Percentiles rank a stretch among this genome's conserved stretches.
Evolutionary conservation across 2,888 invertebrate species (phyloP).

Genomic region (Euplexia lucipara): DNA sequence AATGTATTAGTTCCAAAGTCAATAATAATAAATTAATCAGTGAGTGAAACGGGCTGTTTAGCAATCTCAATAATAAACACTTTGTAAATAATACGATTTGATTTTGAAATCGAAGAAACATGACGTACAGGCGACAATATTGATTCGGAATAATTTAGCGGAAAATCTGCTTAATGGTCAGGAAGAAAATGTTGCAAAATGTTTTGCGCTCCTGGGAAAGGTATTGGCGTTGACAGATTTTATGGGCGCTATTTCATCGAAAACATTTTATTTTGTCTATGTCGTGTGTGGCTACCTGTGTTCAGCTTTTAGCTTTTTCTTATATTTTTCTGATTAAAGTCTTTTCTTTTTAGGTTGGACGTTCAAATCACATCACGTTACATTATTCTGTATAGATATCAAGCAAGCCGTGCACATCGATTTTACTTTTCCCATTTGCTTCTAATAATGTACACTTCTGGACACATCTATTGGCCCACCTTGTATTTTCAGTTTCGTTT

Average conservation of each 20-base stretch:
- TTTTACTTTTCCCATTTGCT: no score
- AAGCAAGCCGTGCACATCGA: no score
- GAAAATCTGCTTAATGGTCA: conserved; percentile 54
- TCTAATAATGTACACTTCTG: no score
- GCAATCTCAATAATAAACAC: conserved; percentile 51
- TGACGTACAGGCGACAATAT: conserved; percentile 42
- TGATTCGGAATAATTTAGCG: conserved; percentile 57
- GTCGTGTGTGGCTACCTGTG: neutral
- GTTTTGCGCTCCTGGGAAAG: conserved; percentile 26
- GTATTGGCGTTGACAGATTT: conserved; percentile 7
- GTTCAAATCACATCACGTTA: neutral
- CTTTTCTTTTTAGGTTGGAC: neutral
- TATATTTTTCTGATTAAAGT: neutral
- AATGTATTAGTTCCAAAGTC: conserved; percentile 65
- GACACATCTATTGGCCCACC: no score
- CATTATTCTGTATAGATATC: neutral
- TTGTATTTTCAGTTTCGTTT: no score
- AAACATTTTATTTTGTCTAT: conserved; percentile 3
- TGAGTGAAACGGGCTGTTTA: conserved; percentile 58
- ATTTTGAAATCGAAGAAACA: conserved; percentile 41
- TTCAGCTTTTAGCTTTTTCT: neutral
- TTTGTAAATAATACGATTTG: conserved; percentile 51
- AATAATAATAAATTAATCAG: no score
- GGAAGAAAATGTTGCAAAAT: conserved; percentile 48
- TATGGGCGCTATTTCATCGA: neutral